Percentiles rank a stretch among this genome's conserved stretches.
Evolutionary conservation across 2,888 invertebrate species (phyloP).

Genomic region (Xylocampa areola): DNA sequence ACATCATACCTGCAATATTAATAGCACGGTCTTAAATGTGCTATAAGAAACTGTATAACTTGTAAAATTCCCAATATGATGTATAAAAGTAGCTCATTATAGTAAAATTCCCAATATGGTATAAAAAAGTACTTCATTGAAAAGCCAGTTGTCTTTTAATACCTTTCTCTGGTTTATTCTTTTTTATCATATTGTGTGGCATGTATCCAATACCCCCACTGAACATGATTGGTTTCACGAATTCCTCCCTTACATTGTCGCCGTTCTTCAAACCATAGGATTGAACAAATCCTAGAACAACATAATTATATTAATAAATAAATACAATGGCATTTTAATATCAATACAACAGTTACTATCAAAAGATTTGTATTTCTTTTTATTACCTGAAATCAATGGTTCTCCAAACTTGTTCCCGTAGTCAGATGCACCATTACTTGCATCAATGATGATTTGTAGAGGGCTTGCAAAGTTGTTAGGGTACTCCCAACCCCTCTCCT

Average conservation of each 20-base stretch:
- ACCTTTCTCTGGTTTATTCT: conserved; percentile 93
- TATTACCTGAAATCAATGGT: conserved; percentile 92
- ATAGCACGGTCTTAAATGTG: no score
- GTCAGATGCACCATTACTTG: conserved; percentile 99
- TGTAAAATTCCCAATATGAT: no score
- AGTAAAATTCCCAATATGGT: no score
- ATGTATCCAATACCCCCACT: conserved; percentile 98
- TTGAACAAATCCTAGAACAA: conserved; percentile 94
- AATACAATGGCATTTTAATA: not conserved
- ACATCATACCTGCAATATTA: conserved; percentile 92
- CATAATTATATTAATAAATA: conserved; percentile 3
- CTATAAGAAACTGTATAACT: no score
- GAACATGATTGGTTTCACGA: conserved; percentile 99
- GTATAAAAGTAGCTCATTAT: no score
- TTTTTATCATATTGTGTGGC: conserved; percentile 94
- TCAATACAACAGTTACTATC: not conserved
- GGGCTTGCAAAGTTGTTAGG: conserved; percentile 97
- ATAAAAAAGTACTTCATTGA: no score
- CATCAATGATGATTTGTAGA: conserved; percentile 97
- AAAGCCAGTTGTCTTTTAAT: conserved; percentile 25
- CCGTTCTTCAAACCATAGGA: conserved; percentile 95
- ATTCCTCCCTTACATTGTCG: conserved; percentile 94
- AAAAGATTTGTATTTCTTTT: not conserved
- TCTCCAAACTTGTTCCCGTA: conserved; percentile 99
- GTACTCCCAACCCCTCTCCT: conserved; percentile 93